Conservation (phyloP, 2,888 invertebrate species). For the Tryphoninae sp. region DNA sequence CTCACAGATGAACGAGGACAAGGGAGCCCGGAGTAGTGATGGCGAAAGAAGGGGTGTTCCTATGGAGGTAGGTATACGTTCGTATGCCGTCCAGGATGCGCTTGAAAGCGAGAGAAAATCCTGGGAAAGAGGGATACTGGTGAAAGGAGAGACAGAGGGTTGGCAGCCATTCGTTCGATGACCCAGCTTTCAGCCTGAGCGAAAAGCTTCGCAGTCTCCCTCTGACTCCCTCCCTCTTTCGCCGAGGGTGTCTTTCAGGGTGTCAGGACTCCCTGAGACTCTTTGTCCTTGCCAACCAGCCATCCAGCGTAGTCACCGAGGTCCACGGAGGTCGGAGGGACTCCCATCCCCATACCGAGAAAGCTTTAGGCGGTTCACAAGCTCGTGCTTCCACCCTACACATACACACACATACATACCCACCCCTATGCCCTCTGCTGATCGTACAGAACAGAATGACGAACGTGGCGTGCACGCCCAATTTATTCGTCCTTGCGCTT, state of each 20-base stretch:
- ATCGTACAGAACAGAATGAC: slow-evolving; percentile 24
- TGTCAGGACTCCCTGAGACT: slow-evolving; percentile 43
- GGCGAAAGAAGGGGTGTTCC: slow-evolving; percentile 2
- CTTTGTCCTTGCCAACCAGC: slow-evolving; percentile 60
- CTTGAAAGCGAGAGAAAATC: slow-evolving; percentile 50
- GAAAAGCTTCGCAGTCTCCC: slow-evolving; percentile 26
- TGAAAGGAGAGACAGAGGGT: slow-evolving; percentile 19
- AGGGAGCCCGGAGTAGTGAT: slow-evolving; percentile 20
- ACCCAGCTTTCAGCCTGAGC: slow-evolving; percentile 45
- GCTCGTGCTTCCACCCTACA: slow-evolving; percentile 20
- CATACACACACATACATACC: not conserved
- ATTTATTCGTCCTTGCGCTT: slow-evolving; percentile 38
- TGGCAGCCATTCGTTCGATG: slow-evolving; percentile 58
- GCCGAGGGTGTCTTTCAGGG: slow-evolving; percentile 48
- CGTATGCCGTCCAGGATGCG: slow-evolving; percentile 16
- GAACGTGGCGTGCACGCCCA: slow-evolving; percentile 41
- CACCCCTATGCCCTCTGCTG: not conserved
- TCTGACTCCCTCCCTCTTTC: not conserved
- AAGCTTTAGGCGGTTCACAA: slow-evolving; percentile 16
- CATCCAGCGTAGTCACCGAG: slow-evolving; percentile 23
- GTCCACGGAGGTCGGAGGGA: not conserved
- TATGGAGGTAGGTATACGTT: slow-evolving; percentile 4
- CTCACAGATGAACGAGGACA: slow-evolving; percentile 37
- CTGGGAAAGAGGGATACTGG: slow-evolving; percentile 29
- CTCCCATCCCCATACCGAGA: slow-evolving; percentile 23